Evolutionary conservation across 2,888 invertebrate species (phyloP).

Genomic region (Masnerella sp.): DNA sequence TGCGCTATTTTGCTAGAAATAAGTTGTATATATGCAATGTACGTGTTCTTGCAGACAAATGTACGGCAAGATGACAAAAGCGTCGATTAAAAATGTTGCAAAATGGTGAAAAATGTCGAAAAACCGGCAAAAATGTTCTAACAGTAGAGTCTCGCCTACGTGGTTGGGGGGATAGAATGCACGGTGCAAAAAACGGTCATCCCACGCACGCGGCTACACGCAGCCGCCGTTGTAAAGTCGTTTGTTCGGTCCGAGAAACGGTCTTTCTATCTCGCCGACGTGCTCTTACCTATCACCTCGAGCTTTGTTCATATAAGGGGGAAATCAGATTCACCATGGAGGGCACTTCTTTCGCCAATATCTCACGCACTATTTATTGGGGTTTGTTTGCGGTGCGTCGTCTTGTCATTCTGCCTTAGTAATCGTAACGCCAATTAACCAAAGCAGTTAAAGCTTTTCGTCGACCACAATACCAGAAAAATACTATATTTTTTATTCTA

Average conservation of each 20-base stretch:
- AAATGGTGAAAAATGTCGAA: too few species aligned
- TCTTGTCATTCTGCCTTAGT: slow-evolving; percentile 42
- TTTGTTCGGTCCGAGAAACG: slow-evolving; percentile 63
- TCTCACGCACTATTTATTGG: slow-evolving; percentile 53
- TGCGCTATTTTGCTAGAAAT: too few species aligned
- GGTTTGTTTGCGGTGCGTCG: slow-evolving; percentile 34
- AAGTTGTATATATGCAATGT: too few species aligned
- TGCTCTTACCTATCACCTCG: slow-evolving; percentile 46
- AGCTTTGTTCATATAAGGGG: slow-evolving; percentile 59
- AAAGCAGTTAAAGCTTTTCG: slow-evolving; percentile 18
- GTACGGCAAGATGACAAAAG: too few species aligned
- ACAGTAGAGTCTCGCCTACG: slow-evolving; percentile 43
- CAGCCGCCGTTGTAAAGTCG: slow-evolving; percentile 64
- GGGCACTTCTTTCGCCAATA: slow-evolving; percentile 41
- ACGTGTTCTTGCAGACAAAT: too few species aligned
- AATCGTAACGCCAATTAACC: slow-evolving; percentile 39
- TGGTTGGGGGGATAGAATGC: slow-evolving; percentile 29
- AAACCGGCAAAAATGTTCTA: slow-evolving; percentile 10
- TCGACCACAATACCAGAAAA: background rate
- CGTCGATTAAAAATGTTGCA: too few species aligned
- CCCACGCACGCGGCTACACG: slow-evolving; percentile 63
- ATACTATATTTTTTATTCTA: too few species aligned
- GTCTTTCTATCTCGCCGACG: slow-evolving; percentile 52
- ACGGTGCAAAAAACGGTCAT: slow-evolving; percentile 58
- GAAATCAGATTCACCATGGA: slow-evolving; percentile 55